Conservation (phyloP, 2,113 vertebrate species). For the Podarcis cretensis region DNA sequence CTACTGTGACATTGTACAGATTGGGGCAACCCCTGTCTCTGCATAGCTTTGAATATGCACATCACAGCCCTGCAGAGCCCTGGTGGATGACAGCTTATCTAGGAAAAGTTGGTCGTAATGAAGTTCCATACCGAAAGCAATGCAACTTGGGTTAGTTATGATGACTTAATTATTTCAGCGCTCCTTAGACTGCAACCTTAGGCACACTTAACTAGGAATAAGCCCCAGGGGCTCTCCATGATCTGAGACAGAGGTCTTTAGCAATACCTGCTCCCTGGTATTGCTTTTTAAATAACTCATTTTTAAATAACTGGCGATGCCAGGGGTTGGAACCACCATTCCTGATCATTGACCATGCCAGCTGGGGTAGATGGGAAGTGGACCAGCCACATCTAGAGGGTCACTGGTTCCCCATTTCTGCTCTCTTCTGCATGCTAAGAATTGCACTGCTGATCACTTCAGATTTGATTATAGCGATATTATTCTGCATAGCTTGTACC, state of each 20-base stretch:
- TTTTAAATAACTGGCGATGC: not conserved
- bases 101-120: too few species aligned
- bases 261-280: not conserved
- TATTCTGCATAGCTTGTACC: not conserved
- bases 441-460: not conserved
- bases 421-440: not conserved
- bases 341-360: too few species aligned
- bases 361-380: too few species aligned
- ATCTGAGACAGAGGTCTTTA: not conserved
- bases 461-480: not conserved
- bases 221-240: not conserved
- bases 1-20: not conserved
- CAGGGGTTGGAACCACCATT: not conserved
- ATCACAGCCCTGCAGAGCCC: not conserved
- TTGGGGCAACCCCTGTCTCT: not conserved
- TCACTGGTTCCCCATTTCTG: too few species aligned
- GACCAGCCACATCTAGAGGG: too few species aligned
- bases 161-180: not conserved
- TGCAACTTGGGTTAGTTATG: not conserved
- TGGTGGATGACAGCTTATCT: too few species aligned
- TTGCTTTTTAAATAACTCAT: not conserved
- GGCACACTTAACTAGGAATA: not conserved
- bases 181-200: not conserved
- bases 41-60: not conserved
- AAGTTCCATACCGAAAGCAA: too few species aligned